Percentiles rank a stretch among this genome's conserved stretches.
Conservation (phyloP, 2,797 vertebrate species). For the Arrhamphus sclerolepis region DNA sequence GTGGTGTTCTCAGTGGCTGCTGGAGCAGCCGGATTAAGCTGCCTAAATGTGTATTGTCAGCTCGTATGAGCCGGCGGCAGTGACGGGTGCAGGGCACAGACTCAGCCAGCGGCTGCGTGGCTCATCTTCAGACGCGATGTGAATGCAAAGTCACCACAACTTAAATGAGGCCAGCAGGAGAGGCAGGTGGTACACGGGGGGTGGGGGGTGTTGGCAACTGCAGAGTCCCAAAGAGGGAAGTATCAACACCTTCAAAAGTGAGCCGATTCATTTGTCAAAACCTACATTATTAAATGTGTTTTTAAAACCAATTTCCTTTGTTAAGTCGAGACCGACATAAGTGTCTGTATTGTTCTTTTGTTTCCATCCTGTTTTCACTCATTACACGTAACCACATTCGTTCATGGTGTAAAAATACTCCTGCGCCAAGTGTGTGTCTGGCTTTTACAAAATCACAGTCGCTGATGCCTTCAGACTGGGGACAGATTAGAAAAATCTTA, state of each 20-base stretch:
- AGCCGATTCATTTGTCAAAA: constrained; percentile 30
- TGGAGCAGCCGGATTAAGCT: constrained; percentile 12
- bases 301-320: constrained; percentile 6
- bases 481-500: too few relatives aligned
- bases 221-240: constrained; percentile 32
- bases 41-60: constrained; percentile 64
- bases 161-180: constrained; percentile 56
- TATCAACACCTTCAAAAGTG: constrained; percentile 23
- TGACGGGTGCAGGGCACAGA: constrained; percentile 60
- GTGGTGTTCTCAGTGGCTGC: constrained; percentile 3
- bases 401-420: too few relatives aligned
- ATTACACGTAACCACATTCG: too few relatives aligned
- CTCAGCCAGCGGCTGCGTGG: constrained; percentile 46
- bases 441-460: too few relatives aligned
- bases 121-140: constrained; percentile 54
- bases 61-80: constrained; percentile 38
- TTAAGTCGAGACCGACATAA: constrained; percentile 15
- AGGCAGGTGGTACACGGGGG: constrained; percentile 68
- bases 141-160: constrained; percentile 67
- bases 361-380: too few relatives aligned
- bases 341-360: too few relatives aligned
- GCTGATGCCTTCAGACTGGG: too few relatives aligned
- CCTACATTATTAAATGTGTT: constrained; percentile 5
- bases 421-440: too few relatives aligned
- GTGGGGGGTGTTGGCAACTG: not conserved